Percentiles rank a stretch among this genome's conserved stretches.
Conservation (phyloP, 1,140 invertebrate species). For the Brachionus sp. region DNA sequence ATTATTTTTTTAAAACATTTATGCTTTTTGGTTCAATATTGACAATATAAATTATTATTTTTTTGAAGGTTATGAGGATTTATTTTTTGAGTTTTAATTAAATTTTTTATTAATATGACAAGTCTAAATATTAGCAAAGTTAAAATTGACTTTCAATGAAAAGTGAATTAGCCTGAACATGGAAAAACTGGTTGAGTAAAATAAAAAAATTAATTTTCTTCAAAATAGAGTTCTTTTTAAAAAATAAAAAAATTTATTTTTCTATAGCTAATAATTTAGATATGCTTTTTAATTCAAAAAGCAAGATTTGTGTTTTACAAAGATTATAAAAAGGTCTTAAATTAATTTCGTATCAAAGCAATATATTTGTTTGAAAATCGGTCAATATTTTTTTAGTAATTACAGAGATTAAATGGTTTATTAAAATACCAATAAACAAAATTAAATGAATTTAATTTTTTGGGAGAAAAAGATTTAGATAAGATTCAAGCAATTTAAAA, state of each 20-base stretch:
- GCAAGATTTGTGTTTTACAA: neutral
- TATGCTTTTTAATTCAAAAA: neutral
- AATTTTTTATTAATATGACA: neutral
- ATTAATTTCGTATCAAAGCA: neutral
- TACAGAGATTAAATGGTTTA: slow-evolving; percentile 3
- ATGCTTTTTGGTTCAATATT: neutral
- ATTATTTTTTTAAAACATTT: neutral
- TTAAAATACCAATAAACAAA: neutral
- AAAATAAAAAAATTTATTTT: neutral
- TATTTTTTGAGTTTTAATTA: neutral
- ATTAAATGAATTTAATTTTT: neutral
- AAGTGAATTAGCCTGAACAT: no score
- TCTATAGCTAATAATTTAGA: neutral
- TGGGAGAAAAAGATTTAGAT: neutral
- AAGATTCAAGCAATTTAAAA: neutral
- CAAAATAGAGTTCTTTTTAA: neutral
- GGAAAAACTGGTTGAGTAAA: neutral
- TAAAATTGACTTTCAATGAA: neutral
- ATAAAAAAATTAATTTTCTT: neutral
- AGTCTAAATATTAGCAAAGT: neutral
- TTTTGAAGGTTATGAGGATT: neutral
- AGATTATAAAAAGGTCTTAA: neutral
- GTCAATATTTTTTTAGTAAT: slow-evolving; percentile 1
- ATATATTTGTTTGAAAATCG: slow-evolving; percentile 2
- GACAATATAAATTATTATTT: neutral